Evolutionary conservation across 2,888 invertebrate species (phyloP).

Genomic region (Buathra laborator): DNA sequence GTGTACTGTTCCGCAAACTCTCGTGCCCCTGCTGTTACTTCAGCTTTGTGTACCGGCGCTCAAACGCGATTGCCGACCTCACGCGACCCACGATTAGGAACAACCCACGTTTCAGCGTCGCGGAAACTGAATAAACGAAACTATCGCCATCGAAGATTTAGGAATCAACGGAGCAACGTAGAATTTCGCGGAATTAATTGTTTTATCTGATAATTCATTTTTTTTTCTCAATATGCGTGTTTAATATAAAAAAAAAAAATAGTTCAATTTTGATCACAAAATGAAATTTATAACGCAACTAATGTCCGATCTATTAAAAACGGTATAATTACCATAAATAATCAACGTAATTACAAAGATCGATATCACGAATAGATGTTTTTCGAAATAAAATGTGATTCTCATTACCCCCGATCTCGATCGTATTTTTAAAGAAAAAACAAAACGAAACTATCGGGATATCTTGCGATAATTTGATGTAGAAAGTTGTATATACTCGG

Average conservation of each 20-base stretch:
- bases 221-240: background rate
- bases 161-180: constrained; percentile 40
- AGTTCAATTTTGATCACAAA: background rate
- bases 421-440: background rate
- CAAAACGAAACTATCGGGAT: background rate
- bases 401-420: background rate
- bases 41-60: constrained; percentile 43
- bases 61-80: constrained; percentile 60
- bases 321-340: background rate
- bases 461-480: background rate
- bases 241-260: too few relatives aligned
- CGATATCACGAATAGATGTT: background rate
- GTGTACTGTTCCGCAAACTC: constrained; percentile 14
- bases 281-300: background rate
- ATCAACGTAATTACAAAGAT: background rate
- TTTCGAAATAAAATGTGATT: background rate
- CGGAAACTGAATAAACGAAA: constrained; percentile 4
- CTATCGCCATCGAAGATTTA: constrained; percentile 27
- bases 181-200: background rate
- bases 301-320: background rate
- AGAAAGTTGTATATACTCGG: background rate
- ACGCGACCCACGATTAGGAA: constrained; percentile 56
- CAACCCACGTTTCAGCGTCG: constrained; percentile 52
- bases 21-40: constrained; percentile 46
- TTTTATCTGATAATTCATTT: background rate